Conservation (phyloP, 2,888 invertebrate species). For the Caenorhabditis japonica region DNA sequence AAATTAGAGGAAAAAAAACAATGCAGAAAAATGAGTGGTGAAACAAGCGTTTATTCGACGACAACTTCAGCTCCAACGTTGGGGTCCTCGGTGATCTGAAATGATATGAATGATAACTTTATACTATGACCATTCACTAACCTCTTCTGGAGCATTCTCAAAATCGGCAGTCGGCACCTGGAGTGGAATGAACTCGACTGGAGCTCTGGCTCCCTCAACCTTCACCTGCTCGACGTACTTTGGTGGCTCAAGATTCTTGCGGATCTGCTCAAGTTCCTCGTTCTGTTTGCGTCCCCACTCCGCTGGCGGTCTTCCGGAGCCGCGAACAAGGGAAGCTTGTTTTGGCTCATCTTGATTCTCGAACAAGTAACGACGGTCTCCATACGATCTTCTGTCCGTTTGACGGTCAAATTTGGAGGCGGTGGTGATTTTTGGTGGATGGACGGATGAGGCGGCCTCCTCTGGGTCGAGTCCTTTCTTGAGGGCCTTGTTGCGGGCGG, state of each 20-base stretch:
- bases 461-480: slow-evolving; percentile 76
- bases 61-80: slow-evolving; percentile 52
- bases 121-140: no score
- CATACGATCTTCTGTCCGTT: slow-evolving; percentile 81
- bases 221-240: slow-evolving; percentile 77
- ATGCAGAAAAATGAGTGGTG: neutral
- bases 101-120: no score
- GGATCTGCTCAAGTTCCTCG: slow-evolving; percentile 73
- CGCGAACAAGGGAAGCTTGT: slow-evolving; percentile 69
- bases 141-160: slow-evolving; percentile 49
- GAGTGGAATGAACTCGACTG: slow-evolving; percentile 73
- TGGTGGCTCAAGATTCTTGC: slow-evolving; percentile 75
- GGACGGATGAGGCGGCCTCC: slow-evolving; percentile 80
- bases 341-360: slow-evolving; percentile 65
- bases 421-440: slow-evolving; percentile 80
- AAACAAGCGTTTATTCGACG: slow-evolving; percentile 43
- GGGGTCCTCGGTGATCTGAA: slow-evolving; percentile 35
- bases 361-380: slow-evolving; percentile 69
- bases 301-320: slow-evolving; percentile 75
- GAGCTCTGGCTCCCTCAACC: slow-evolving; percentile 75
- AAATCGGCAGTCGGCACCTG: slow-evolving; percentile 67
- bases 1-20: neutral
- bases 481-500: slow-evolving; percentile 76
- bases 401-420: slow-evolving; percentile 99
- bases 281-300: slow-evolving; percentile 77